Evolutionary conservation across 2,797 vertebrate genomes (phyloP).

Genomic region (Gambelia wislizenii): DNA sequence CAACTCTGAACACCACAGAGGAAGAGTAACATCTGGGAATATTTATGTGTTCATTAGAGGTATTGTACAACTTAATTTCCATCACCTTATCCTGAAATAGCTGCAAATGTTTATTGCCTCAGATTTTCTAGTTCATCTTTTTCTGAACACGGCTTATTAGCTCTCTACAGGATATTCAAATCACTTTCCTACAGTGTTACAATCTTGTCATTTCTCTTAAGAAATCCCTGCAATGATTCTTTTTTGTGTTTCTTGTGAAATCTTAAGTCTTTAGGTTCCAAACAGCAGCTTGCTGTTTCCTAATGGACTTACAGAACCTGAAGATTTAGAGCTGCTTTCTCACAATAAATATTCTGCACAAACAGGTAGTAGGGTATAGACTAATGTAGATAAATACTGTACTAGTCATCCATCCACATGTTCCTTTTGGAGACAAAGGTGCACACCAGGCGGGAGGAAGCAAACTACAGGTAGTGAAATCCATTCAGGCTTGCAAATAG

Average conservation of each 20-base stretch:
- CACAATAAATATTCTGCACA: neutral
- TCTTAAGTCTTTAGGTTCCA: neutral
- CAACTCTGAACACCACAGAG: neutral
- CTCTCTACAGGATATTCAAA: neutral
- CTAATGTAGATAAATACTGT: neutral
- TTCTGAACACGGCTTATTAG: neutral
- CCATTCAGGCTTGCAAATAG: neutral
- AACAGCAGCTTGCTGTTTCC: neutral
- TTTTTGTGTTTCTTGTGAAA: neutral
- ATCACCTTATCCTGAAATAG: neutral
- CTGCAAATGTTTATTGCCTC: conserved; percentile 8
- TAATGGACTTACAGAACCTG: neutral
- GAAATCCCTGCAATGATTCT: neutral
- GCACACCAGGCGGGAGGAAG: too few species aligned
- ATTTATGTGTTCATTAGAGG: neutral
- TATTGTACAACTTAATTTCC: neutral
- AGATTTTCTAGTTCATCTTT: neutral
- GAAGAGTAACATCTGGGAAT: neutral
- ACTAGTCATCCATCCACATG: neutral
- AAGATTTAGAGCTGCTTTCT: neutral
- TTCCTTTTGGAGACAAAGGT: neutral
- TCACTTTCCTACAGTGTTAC: neutral
- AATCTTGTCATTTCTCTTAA: neutral
- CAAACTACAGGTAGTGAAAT: neutral
- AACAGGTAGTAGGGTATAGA: neutral